A percentile compares a stretch with the other conserved stretches of the same genome.
Evolutionary conservation across 2,888 invertebrate species (phyloP).

Genomic region (Acanthococcus lagerstroemiae): DNA sequence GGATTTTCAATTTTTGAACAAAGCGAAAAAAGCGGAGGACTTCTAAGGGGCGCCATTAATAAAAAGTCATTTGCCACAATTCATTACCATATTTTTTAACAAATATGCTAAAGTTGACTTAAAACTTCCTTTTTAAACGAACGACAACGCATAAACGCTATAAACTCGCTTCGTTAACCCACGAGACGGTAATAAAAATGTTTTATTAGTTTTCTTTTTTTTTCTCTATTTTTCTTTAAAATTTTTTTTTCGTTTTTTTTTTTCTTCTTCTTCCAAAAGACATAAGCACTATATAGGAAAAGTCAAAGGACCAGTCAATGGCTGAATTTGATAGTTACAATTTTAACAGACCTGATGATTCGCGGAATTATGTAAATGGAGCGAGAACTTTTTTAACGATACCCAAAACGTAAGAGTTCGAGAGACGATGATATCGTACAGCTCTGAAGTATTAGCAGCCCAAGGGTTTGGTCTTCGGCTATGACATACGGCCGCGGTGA

Average conservation of each 20-base stretch:
- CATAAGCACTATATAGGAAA: too few relatives aligned
- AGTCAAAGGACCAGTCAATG: too few relatives aligned
- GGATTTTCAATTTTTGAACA: neutral
- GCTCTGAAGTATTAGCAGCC: too few relatives aligned
- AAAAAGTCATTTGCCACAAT: conserved; percentile 25
- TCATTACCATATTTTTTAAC: conserved; percentile 21
- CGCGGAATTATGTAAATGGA: too few relatives aligned
- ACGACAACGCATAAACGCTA: conserved; percentile 3
- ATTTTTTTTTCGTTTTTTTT: neutral
- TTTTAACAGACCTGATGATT: too few relatives aligned
- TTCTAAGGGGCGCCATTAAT: conserved; percentile 8
- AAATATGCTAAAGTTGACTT: conserved; percentile 4
- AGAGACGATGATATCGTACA: too few relatives aligned
- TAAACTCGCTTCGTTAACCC: conserved; percentile 23
- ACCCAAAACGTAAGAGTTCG: too few relatives aligned
- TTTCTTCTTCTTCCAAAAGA: too few relatives aligned
- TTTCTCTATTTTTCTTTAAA: neutral
- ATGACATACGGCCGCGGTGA: too few relatives aligned
- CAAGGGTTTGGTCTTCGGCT: too few relatives aligned
- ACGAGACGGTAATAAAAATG: conserved; percentile 19
- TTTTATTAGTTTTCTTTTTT: neutral
- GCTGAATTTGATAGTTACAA: too few relatives aligned
- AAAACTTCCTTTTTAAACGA: neutral
- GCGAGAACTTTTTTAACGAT: too few relatives aligned
- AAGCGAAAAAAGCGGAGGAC: neutral